Conservation (phyloP, 1,140 invertebrate species). For the Achroia grisella region DNA sequence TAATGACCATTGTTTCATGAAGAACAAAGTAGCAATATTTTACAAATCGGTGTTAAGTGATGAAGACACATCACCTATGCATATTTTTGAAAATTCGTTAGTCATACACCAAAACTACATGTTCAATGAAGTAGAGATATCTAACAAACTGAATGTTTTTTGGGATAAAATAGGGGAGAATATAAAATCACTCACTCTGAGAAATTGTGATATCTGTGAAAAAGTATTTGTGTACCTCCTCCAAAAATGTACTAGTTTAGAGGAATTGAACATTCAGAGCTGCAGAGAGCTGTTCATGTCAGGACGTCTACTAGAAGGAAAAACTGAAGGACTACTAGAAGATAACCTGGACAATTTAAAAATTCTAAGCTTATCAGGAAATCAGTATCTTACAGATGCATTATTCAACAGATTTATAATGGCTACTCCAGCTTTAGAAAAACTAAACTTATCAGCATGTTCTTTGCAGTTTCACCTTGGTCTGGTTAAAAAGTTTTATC, state of each 20-base stretch:
- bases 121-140: slow-evolving; percentile 77
- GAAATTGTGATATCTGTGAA: slow-evolving; percentile 77
- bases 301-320: slow-evolving; percentile 77
- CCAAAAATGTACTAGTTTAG: slow-evolving; percentile 73
- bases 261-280: slow-evolving; percentile 75
- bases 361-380: slow-evolving; percentile 76
- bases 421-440: slow-evolving; percentile 75
- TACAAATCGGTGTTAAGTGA: slow-evolving; percentile 71
- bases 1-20: slow-evolving; percentile 73
- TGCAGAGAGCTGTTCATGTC: slow-evolving; percentile 83
- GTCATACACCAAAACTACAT: slow-evolving; percentile 73
- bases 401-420: slow-evolving; percentile 78
- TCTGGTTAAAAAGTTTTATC: slow-evolving; percentile 79
- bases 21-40: slow-evolving; percentile 71
- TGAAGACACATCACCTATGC: slow-evolving; percentile 58
- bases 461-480: slow-evolving; percentile 81
- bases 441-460: slow-evolving; percentile 77
- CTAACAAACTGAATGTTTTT: slow-evolving; percentile 57
- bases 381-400: slow-evolving; percentile 82
- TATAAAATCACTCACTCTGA: slow-evolving; percentile 66
- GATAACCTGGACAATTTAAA: slow-evolving; percentile 74
- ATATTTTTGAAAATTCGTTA: slow-evolving; percentile 68
- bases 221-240: slow-evolving; percentile 76
- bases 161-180: slow-evolving; percentile 67
- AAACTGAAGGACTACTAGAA: slow-evolving; percentile 66